Evolutionary conservation across 2,797 vertebrate species (phyloP), one percentile per base, ranked within the genome.

Genomic region (Alauda arvensis): DNA sequence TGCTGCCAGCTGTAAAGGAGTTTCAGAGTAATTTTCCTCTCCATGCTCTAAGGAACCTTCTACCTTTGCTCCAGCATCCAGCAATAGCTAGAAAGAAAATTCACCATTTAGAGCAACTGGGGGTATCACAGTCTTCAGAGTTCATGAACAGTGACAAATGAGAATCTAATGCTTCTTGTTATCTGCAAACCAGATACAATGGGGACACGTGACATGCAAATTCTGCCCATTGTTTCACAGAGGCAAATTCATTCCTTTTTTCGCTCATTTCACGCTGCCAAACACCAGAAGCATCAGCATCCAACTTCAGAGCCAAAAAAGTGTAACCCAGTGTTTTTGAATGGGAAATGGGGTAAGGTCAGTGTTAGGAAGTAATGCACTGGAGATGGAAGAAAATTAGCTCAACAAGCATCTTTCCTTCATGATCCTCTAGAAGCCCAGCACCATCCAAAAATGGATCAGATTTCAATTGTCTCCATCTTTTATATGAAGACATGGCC

Each of bases 21-120:
- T 99, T 97, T 99, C 99, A 1, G 99, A 99, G 95, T 99, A 99
- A 96, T 99, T 99, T 96, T 99, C 99, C 94, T 99, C 99, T 24
- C 98, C 98, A 1, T 98, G 98, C 90, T 99, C 98, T 94, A 99
- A 97, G 42, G 98, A 99, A 45, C 99, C 99, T 95, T 99, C 99
- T 68, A 99, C 98, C 59, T 98, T 99, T 89, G 98, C 98, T 94
- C 98, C 98, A 66, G 98, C 98, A 57, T 99, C 99, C 89, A 99
- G 96, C 87, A 99, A 96, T 82, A 99, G 97, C 99, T 99, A 97
- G 25, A 84, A 95, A 93, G 89, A 94, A 96, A 95, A 96, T 80
- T 11, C 37, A 87, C 63, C 40, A 55, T 78, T 94, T 96, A 95
- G 81, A 95, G 84, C 85, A 42, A n/a, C 39, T 43, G 70, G 9